Base-by-base conservation (phyloP, 2,797 vertebrate species). In the Pipistrellus pipistrellus region DNA sequence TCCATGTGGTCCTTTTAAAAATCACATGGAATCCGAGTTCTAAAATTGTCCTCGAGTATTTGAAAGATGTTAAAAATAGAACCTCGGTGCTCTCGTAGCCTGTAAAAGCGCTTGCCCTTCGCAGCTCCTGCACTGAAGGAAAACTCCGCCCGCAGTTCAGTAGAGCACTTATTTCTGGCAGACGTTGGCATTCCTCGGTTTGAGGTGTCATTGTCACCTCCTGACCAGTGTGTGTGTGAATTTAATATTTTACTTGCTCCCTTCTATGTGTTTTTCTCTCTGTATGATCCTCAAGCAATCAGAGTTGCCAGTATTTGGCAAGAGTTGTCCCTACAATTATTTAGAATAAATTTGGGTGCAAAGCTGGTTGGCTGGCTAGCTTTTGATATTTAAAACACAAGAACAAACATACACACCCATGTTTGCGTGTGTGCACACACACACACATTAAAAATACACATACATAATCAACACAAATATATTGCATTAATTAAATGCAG, bases 41-140 rank as follows among this genome's bases (percentile, higher is more conserved):
- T 92, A 69, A 94, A 94, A 48, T 62, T 41, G 48, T 81, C 66
- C 48, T 75, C 53, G 62, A 83, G 35, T 90, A 69, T 73, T 80
- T 80, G 62, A 86, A 93, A 48, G 51, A 51, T 81, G 95, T 95
- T 73, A 78, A 78, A 96, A 94, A 59, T 66, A 92, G 38, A 48
- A 48, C 66, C 81, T 73, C 13, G 23, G 11, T 48, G 44, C 64
- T 68, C 55, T 82, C 75, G 13, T 71, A 84, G 83, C 44, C 14
- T 35, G 13, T 66, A 46, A 75, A 85, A 48, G 81, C 44, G 75
- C 88, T 88, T 76, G 57, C 85, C 86, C 73, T 93, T 57, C 11
- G 2, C 20, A 23, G 68, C 44, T 48, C 53, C 59, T 87, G 2
- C 57, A 13, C 30, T 2, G n/a, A 75, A 85, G 85, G 76, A 80